These are phyloP conservation scores for Tachina fera DNA, from an alignment of 2,888 invertebrate genomes.

Conservation along the genomic window DNA sequence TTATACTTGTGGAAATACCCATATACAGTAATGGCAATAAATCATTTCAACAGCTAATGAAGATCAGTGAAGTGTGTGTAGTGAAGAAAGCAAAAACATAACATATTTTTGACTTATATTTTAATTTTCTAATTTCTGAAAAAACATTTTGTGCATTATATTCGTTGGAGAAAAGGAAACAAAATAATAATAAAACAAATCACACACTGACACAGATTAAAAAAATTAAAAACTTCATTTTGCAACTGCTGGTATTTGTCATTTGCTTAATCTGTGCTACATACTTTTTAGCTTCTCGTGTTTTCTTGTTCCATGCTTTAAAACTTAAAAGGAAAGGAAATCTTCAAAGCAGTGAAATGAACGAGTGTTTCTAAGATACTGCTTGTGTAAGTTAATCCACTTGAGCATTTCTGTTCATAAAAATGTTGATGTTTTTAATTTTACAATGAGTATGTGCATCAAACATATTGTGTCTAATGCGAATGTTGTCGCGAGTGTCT, in stretches of 20 bases:
- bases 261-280: constrained; percentile 28
- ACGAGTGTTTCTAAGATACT: not conserved
- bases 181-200: not conserved
- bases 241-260: constrained; percentile 7
- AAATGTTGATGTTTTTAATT: too few species aligned
- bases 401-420: too few species aligned
- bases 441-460: too few species aligned
- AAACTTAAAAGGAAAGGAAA: not conserved
- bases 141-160: constrained; percentile 26
- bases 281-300: not conserved
- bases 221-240: not conserved
- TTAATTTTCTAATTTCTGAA: not conserved
- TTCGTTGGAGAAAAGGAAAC: not conserved
- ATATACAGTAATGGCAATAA: constrained; percentile 17
- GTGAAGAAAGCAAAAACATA: constrained; percentile 43
- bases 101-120: not conserved
- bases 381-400: too few species aligned
- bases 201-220: not conserved
- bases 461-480: too few species aligned
- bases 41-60: constrained; percentile 60
- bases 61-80: constrained; percentile 54
- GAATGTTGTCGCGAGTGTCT: too few species aligned
- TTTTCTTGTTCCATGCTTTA: not conserved
- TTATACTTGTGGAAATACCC: too few species aligned
- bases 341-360: not conserved